phyloP scores from a whole-genome alignment of 2,113 vertebrate genomes.

The Sebastes schlegelii region DNA sequence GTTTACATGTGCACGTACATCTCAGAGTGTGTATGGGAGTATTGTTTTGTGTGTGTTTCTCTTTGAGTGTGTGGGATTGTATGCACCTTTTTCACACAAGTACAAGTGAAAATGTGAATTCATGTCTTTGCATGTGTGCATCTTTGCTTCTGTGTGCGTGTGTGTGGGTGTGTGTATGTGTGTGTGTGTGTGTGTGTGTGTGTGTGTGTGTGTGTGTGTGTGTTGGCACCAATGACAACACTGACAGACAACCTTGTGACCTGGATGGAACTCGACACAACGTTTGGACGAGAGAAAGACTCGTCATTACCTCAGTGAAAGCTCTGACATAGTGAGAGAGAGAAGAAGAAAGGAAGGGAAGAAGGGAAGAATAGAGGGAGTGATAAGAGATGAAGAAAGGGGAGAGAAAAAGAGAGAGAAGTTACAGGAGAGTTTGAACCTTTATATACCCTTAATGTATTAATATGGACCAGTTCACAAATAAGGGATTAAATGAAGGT shows the following conservation, averaged over 20 bases:
- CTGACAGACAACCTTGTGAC: constrained; percentile 24
- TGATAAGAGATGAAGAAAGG: background rate
- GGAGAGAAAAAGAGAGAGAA: background rate
- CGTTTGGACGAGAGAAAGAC: background rate
- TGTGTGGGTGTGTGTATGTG: background rate
- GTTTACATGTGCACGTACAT: background rate
- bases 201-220: background rate
- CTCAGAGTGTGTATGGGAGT: background rate
- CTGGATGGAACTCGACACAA: constrained; percentile 38
- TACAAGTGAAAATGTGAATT: background rate
- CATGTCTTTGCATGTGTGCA: background rate
- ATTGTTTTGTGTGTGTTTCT: background rate
- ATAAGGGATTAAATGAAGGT: background rate
- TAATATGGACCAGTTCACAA: background rate
- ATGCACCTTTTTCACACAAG: background rate
- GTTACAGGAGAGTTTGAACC: background rate
- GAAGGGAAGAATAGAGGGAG: background rate
- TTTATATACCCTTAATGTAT: too few species aligned
- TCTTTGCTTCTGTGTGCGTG: background rate
- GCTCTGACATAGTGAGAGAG: constrained; percentile 31
- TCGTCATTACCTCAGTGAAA: background rate
- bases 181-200: background rate
- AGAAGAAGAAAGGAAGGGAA: constrained; percentile 26
- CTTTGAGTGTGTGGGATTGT: background rate
- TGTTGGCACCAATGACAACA: background rate